Base-by-base conservation (phyloP, 2,888 invertebrate genomes). In the Macrophya alboannulata region DNA sequence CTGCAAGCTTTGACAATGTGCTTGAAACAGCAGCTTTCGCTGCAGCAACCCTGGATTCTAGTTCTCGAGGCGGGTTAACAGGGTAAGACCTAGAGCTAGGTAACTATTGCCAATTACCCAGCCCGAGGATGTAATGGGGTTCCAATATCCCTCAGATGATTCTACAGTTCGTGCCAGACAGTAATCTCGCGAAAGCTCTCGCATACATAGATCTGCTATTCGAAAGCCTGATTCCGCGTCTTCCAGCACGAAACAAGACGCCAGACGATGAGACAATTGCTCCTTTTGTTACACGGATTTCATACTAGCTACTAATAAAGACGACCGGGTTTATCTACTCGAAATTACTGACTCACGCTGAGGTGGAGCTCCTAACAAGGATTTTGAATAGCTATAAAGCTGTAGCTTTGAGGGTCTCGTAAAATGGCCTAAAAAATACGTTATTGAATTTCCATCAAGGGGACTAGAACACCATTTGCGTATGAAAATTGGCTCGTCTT, bases 111-210 rank as follows among this genome's bases (percentile, higher is more conserved):
- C 88, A 87, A 88, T 88, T 87, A 87, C 85, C 87, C 87, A 76
- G 84, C 86, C 85, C 85, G 59, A 84, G 83, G 84, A 85, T 72
- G 85, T 89, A 90, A 90, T 89, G 89, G 88, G 86, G 88, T 90
- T 89, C 87, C 89, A 87, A 90, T 90, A 89, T 90, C 88, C 86
- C 85, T 84, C 85, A 77, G 85, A 91, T 62, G 43, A 43, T 81
- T 43, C 62, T n/a, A 51, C 62, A n/a, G 31, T 21, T 81, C 81
- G 59, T 51, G 62, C 12, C 43, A 59, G 51, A 21, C 68, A 68
- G 68, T 43, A 17, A 77, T 51, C 55, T 77, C 37, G 51, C 51
- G 37, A 31, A 77, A 55, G 31, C 37, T 31, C 37, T 43, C 55
- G 31, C 37, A 31, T n/a, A 55, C 77, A 40, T 12, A 74, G 21